Conservation (phyloP, 2,888 invertebrate genomes). For the Eristalis arbustorum region DNA sequence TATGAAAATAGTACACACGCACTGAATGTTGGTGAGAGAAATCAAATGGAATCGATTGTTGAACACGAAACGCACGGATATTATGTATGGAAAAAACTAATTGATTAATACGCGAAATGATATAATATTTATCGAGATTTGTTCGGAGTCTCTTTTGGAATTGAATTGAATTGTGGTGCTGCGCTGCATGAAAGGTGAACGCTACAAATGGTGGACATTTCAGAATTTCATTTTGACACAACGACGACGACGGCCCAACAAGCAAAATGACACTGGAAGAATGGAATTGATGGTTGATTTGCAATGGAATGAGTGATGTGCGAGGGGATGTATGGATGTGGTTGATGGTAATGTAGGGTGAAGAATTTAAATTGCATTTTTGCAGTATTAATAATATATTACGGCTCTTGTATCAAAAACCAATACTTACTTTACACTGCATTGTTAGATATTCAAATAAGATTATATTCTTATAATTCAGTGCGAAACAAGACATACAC, state of each 20-base stretch:
- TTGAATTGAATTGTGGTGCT: constrained; percentile 49
- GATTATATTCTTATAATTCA: no score
- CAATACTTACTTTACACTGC: no score
- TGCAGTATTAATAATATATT: no score
- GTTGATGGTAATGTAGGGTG: constrained; percentile 9
- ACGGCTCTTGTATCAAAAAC: no score
- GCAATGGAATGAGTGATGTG: constrained; percentile 20
- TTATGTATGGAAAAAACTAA: constrained; percentile 5
- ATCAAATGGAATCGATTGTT: constrained; percentile 1
- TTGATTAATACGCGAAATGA: constrained; percentile 25
- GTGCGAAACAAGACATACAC: no score
- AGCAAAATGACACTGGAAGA: constrained; percentile 64
- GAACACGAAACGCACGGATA: constrained; percentile 28
- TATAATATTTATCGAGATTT: constrained; percentile 30
- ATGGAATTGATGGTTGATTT: constrained; percentile 19
- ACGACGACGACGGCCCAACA: constrained; percentile 41
- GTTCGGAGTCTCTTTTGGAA: constrained; percentile 45
- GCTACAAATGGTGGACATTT: constrained; percentile 71
- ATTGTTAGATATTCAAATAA: no score
- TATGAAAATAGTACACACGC: constrained; percentile 42
- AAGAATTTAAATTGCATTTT: not conserved
- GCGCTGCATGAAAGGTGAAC: constrained; percentile 68
- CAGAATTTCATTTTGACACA: constrained; percentile 65
- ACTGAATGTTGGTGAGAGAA: constrained; percentile 21
- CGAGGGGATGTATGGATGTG: constrained; percentile 17